Evolutionary conservation across 1,140 invertebrate genomes (phyloP), one percentile per base, ranked within the genome.

Genomic region (Linepithema humile): DNA sequence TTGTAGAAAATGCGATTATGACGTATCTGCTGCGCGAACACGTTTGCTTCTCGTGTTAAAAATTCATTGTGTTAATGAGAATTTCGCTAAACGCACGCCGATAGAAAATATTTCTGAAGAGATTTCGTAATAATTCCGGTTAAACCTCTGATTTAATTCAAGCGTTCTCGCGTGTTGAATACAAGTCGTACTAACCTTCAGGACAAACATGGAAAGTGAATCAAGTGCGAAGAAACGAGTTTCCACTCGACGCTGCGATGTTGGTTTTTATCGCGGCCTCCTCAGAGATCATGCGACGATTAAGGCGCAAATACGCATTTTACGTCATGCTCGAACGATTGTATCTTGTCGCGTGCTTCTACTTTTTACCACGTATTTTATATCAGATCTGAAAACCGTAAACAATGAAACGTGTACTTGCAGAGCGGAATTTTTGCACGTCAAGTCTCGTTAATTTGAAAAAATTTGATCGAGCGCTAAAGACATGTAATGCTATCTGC

Each of bases 131-230:
- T 50, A 50, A 53, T 20, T 53, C 48, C 6, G 48, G 20, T 50
- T 50, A 50, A n/a, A 50, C 20, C 7, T 53, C n/a, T 29, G 26
- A 59, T 29, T 1, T 35, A 26, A 29, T 5, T 86, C 20, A 35
- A 73, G 17, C 5, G 1, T 38, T 26, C 23, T 62, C n/a, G 67
- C 10, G 10, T 26, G 45, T 57, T 38, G 38, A 82, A 10, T 60
- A 5, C n/a, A 29, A 50, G 7, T 6, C 12, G 23, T 50, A 73
- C 75, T 69, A 62, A 40, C 26, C 50, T 67, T 67, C 26, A 9
- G 50, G 6, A 29, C 38, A 69, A 78, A 75, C 82, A 70, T 84
- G 72, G 82, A 88, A 88, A 84, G 67, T 80, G 45, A 87, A 74
- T 69, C 67, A 69, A 67, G 86, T 57, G 50, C 72, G 20, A 78